Conservation (phyloP, 2,888 invertebrate genomes). For the Lasius fuliginosus region DNA sequence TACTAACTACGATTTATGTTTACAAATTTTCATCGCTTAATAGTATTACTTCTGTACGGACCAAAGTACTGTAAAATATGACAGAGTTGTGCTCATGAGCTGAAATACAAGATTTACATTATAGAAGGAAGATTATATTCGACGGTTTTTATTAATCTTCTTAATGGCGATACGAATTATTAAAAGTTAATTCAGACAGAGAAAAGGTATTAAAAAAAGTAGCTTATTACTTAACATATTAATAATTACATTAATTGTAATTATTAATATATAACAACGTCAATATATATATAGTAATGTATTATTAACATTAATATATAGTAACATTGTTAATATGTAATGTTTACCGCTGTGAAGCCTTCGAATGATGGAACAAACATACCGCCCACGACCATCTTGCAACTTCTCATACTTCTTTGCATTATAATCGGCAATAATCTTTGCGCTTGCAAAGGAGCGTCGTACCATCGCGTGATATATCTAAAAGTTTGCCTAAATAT, state of each 20-base stretch:
- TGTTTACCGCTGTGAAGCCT: slow-evolving; percentile 46
- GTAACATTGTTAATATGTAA: not conserved
- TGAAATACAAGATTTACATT: slow-evolving; percentile 35
- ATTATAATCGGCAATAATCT: slow-evolving; percentile 44
- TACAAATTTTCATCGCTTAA: not conserved
- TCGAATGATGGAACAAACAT: slow-evolving; percentile 41
- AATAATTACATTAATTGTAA: not conserved
- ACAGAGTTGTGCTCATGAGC: slow-evolving; percentile 47
- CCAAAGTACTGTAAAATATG: slow-evolving; percentile 48
- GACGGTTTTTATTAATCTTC: not conserved
- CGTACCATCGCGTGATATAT: slow-evolving; percentile 32
- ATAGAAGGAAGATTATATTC: not conserved
- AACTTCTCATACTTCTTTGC: slow-evolving; percentile 52
- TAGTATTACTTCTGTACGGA: slow-evolving; percentile 18
- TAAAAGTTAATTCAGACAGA: not conserved
- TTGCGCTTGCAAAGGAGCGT: slow-evolving; percentile 27
- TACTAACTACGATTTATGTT: not conserved
- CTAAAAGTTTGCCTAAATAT: slow-evolving; percentile 23
- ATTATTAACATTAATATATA: not conserved
- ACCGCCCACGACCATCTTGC: slow-evolving; percentile 37
- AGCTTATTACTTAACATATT: not conserved
- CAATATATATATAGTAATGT: not conserved
- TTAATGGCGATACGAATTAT: not conserved
- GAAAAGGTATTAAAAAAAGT: not conserved
- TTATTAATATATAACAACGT: not conserved